These are phyloP conservation scores for Dryoscopus gambensis DNA, from an alignment of 2,113 vertebrate genomes.

Conservation along the genomic window DNA sequence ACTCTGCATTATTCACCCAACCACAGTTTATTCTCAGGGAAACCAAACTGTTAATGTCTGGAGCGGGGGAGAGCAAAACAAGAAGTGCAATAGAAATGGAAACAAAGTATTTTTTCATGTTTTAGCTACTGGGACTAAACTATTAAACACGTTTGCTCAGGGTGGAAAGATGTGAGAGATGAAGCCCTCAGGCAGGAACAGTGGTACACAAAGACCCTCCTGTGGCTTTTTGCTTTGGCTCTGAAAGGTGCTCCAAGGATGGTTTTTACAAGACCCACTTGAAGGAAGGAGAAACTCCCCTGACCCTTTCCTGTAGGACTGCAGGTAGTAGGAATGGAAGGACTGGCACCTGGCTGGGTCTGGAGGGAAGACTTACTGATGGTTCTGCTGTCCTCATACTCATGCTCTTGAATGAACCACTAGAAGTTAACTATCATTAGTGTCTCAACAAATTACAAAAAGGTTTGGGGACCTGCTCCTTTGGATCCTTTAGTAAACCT, in stretches of 20 bases:
- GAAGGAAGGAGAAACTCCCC: not conserved
- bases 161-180: not conserved
- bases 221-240: not conserved
- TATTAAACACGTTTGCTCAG: rapidly evolving
- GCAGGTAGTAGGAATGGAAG: not conserved
- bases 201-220: not conserved
- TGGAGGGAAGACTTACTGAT: not conserved
- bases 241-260: not conserved
- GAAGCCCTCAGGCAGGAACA: not conserved
- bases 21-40: not conserved
- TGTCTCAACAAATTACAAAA: conserved; percentile 26
- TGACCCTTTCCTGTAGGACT: not conserved
- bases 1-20: not conserved
- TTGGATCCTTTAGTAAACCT: not conserved
- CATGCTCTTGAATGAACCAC: not conserved
- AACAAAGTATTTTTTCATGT: not conserved
- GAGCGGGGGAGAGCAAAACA: not conserved
- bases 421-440: not conserved
- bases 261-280: rapidly evolving
- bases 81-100: not conserved
- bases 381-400: not conserved
- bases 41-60: not conserved
- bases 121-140: not conserved
- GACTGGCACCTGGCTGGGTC: not conserved
- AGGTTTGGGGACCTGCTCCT: not conserved